Percentiles rank a stretch among this genome's conserved stretches.
Evolutionary conservation across 2,888 invertebrate genomes (phyloP).

Genomic region (Scaptomyza caliginosa): DNA sequence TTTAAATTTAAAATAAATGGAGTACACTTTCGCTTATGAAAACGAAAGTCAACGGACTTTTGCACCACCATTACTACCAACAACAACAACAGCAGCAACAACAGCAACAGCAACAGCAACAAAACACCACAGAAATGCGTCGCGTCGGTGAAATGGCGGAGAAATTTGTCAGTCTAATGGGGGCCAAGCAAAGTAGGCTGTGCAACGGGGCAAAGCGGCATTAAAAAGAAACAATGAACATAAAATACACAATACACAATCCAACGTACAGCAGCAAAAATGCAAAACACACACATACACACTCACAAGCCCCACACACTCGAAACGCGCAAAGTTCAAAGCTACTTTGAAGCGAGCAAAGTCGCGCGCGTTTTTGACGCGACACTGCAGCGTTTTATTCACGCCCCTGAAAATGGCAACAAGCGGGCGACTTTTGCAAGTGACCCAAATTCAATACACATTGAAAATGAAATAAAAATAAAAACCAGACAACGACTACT

Average conservation of each 20-base stretch:
- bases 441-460: conserved; percentile 74
- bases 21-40: conserved; percentile 83
- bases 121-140: conserved; percentile 34
- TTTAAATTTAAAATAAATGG: conserved; percentile 74
- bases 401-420: conserved; percentile 67
- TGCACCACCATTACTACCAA: conserved; percentile 47
- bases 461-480: conserved; percentile 64
- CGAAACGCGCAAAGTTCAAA: conserved; percentile 56
- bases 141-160: conserved; percentile 69
- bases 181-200: conserved; percentile 42
- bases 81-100: conserved; percentile 12
- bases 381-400: conserved; percentile 37
- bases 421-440: conserved; percentile 72
- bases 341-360: conserved; percentile 30
- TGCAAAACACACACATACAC: conserved; percentile 1
- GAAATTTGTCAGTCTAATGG: conserved; percentile 59
- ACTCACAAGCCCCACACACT: conserved; percentile 1
- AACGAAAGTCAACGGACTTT: conserved; percentile 83
- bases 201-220: conserved; percentile 48
- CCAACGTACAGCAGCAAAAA: not conserved
- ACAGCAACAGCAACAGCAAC: conserved; percentile 16
- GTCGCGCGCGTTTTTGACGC: conserved; percentile 45
- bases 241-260: conserved; percentile 9
- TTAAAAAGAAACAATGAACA: conserved; percentile 29
- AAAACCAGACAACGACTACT: conserved; percentile 24